These are phyloP conservation scores for Triops cancriformis DNA, from an alignment of 1,140 invertebrate species.

Conservation along the genomic window DNA sequence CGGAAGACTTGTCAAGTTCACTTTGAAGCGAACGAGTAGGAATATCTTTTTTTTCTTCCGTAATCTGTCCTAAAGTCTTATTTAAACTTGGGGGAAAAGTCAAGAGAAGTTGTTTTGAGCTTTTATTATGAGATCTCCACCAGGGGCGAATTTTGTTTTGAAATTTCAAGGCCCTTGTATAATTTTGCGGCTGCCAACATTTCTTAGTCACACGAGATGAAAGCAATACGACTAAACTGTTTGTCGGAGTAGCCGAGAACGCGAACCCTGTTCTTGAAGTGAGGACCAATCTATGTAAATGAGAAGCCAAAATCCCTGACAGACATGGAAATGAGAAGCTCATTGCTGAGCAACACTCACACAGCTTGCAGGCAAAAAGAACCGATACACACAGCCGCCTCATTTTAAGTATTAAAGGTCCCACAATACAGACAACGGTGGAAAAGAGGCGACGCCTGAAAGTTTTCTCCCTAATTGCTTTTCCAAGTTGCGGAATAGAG, in stretches of 20 bases:
- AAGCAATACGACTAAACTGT: constrained; percentile 13
- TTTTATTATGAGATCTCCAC: not conserved
- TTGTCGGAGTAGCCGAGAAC: not conserved
- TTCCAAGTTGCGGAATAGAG: constrained; percentile 9
- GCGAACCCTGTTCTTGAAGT: not conserved
- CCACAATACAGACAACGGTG: not conserved
- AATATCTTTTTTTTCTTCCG: not conserved
- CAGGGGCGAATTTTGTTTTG: not conserved
- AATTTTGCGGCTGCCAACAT: not conserved
- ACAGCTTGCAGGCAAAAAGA: constrained; percentile 9
- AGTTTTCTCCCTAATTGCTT: constrained; percentile 6
- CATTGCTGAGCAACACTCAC: constrained; percentile 13
- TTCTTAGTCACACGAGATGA: not conserved
- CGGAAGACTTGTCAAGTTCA: not conserved
- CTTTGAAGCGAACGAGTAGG: not conserved
- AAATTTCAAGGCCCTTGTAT: not conserved
- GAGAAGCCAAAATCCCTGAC: constrained; percentile 4
- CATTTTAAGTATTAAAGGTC: constrained; percentile 1
- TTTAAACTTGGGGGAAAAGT: not conserved
- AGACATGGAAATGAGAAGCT: constrained; percentile 12
- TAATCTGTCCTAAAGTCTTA: not conserved
- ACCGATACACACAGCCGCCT: not conserved
- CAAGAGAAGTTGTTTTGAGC: not conserved
- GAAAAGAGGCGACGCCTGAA: not conserved
- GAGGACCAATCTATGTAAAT: not conserved